Evolutionary conservation across 2,797 vertebrate species (phyloP).

Genomic region (Gymnothorax javanicus): DNA sequence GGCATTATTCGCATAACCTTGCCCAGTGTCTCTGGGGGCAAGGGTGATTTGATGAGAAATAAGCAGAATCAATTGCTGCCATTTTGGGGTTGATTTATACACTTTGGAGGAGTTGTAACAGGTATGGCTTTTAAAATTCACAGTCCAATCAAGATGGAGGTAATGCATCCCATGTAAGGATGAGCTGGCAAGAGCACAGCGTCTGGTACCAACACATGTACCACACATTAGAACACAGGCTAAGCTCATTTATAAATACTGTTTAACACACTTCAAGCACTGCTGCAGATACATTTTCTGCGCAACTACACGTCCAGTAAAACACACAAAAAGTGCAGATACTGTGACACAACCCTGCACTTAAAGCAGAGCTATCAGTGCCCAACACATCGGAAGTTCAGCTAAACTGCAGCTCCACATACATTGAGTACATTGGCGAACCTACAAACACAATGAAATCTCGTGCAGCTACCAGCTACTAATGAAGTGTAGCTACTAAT

Average conservation of each 20-base stretch:
- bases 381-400: neutral
- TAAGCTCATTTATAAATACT: no score
- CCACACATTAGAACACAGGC: no score
- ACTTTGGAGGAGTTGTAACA: neutral
- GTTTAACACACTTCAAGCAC: neutral
- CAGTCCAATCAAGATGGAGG: neutral
- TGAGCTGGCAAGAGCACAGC: neutral
- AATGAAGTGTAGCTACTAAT: neutral
- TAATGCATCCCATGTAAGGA: neutral
- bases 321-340: neutral
- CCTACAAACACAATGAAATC: neutral
- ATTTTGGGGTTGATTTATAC: conserved; percentile 26
- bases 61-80: conserved; percentile 30
- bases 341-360: neutral
- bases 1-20: conserved; percentile 20
- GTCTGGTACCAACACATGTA: no score
- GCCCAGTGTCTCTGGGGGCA: neutral
- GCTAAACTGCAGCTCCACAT: neutral
- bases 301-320: neutral
- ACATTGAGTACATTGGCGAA: neutral
- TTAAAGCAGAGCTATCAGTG: neutral
- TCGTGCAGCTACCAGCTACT: neutral
- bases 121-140: conserved; percentile 22
- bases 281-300: neutral
- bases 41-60: conserved; percentile 27